Evolutionary conservation across 2,888 invertebrate genomes (phyloP), one percentile per base, ranked within the genome.

Genomic region (Alcis repandata): DNA sequence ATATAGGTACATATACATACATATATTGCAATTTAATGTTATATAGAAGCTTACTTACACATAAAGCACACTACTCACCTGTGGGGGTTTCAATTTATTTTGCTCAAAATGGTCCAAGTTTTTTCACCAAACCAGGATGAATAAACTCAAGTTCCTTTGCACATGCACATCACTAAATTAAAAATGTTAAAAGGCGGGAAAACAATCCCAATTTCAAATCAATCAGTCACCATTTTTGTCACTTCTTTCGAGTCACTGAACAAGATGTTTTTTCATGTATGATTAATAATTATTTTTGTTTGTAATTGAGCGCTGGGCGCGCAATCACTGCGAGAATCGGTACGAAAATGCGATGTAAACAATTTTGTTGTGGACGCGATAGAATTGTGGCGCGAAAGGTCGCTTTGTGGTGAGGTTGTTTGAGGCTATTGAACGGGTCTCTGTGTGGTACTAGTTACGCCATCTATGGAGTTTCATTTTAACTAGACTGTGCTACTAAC

Each of bases 261-360:
- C 17, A 36, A 46, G 19, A 53, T 17, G 33, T 33, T 17, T 20
- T 33, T 17, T 6, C 9, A 8, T 41, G 0, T 27, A 10, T n/a
- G 9, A 15, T 51, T 40, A 45, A 54, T 59, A 52, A 15, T 57
- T 52, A 53, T 48, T 57, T 53, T 15, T 53, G 41, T 51, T 45
- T 13, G 36, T 46, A 52, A 22, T 51, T n/a, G 15, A 63, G 48
- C 49, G 60, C 63, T 70, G 77, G 45, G 10, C 82, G 80, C 78
- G 76, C 74, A 61, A 71, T 67, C 81, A 63, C 76, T 58, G 62
- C 74, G 75, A 76, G 76, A 65, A 73, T 78, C 78, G 76, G 76
- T 69, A 78, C 72, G 72, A 81, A 79, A 84, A 82, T 84, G 82
- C 75, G 74, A 71, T 70, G 82, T 87, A 88, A 86, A 88, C 84